Percentiles rank a stretch among this genome's conserved stretches.
Evolutionary conservation across 2,888 invertebrate genomes (phyloP).

Genomic region (Meloe dianella): DNA sequence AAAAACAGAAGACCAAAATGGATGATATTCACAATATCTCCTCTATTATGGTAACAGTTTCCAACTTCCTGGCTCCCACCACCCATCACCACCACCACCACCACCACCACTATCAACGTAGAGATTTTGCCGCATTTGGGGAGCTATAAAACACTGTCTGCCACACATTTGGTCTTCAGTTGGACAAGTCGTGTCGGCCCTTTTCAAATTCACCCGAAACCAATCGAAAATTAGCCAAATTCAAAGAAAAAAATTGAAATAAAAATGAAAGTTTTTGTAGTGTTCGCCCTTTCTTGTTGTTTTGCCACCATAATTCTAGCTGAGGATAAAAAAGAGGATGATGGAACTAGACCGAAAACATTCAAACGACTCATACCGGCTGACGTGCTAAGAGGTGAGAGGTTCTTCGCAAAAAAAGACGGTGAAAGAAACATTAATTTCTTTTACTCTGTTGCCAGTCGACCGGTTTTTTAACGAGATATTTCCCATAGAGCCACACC

Average conservation of each 20-base stretch:
- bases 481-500: not conserved
- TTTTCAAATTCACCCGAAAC: not conserved
- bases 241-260: no score
- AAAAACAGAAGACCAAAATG: no score
- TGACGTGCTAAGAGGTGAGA: constrained; percentile 84
- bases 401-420: not conserved
- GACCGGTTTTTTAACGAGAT: no score
- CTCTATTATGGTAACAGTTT: not conserved
- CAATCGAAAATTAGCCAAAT: no score
- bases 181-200: not conserved
- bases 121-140: constrained; percentile 1
- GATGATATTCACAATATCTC: no score
- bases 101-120: not conserved
- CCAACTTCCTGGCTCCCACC: not conserved
- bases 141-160: not conserved
- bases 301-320: constrained; percentile 61
- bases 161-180: not conserved
- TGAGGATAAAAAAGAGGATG: constrained; percentile 63
- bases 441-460: not conserved
- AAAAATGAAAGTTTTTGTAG: constrained; percentile 65
- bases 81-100: not conserved
- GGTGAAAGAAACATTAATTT: constrained; percentile 16
- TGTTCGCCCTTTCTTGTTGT: constrained; percentile 60
- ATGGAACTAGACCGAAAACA: constrained; percentile 68
- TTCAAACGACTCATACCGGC: constrained; percentile 86